Percentiles rank a stretch among this genome's conserved stretches.
Evolutionary conservation across 2,888 invertebrate genomes (phyloP).

Genomic region (Phaonia tiefii): DNA sequence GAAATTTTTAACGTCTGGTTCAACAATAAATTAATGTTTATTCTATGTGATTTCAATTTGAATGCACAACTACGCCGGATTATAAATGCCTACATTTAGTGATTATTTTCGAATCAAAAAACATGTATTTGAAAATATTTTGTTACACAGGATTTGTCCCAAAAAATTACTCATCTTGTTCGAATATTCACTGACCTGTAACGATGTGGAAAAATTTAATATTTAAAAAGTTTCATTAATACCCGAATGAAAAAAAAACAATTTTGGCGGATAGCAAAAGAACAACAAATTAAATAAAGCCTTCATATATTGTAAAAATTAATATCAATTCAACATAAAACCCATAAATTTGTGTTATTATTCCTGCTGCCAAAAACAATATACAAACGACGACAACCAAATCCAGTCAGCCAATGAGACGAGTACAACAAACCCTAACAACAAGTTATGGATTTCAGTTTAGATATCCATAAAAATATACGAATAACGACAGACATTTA

Average conservation of each 20-base stretch:
- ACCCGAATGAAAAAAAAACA: not conserved
- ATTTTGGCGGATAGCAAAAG: not conserved
- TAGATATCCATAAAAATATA: constrained; percentile 52
- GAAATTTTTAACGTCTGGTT: no score
- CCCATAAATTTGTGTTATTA: constrained; percentile 58
- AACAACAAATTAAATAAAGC: constrained; percentile 1
- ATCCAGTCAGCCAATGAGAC: constrained; percentile 11
- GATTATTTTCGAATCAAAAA: no score
- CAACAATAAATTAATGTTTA: no score
- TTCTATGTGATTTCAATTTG: no score
- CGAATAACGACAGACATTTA: constrained; percentile 55
- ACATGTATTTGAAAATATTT: no score
- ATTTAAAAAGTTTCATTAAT: constrained; percentile 14
- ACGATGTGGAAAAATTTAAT: constrained; percentile 32
- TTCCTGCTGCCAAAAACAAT: not conserved
- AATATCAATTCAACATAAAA: constrained; percentile 20
- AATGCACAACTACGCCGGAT: no score
- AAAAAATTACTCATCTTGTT: no score
- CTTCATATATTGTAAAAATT: constrained; percentile 3
- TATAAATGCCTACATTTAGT: no score
- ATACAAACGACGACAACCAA: not conserved
- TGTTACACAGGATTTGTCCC: no score
- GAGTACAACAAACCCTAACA: constrained; percentile 22
- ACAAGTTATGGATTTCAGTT: constrained; percentile 27
- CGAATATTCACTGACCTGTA: constrained; percentile 42